Conservation (phyloP, 1,140 invertebrate genomes). For the Dysdera silvatica region DNA sequence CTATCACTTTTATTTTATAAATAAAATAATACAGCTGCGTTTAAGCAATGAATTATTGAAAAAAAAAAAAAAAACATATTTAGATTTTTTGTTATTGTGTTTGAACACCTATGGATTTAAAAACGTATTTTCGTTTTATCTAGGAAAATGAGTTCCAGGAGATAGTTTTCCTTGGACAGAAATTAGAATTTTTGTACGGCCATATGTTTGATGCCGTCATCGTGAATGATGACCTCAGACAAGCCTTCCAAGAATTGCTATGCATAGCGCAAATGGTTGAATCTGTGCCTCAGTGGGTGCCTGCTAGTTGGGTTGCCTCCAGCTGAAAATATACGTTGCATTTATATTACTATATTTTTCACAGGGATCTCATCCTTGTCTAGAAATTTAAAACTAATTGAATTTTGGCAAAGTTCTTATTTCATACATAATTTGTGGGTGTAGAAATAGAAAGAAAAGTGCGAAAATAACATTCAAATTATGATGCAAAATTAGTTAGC, state of each 20-base stretch:
- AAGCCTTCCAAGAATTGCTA: slow-evolving; percentile 78
- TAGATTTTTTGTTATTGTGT: not conserved
- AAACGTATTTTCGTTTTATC: slow-evolving; percentile 25
- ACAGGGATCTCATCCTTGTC: no score
- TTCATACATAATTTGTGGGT: no score
- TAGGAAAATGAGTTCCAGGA: slow-evolving; percentile 89
- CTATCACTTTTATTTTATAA: no score
- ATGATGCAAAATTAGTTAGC: no score
- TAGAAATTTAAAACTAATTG: no score
- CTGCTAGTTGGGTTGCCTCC: slow-evolving; percentile 64
- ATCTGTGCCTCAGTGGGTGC: slow-evolving; percentile 92
- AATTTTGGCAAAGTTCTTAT: no score
- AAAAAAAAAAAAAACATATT: not conserved
- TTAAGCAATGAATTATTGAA: not conserved
- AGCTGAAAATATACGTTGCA: slow-evolving; percentile 26
- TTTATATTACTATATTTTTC: no score
- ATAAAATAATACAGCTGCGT: not conserved
- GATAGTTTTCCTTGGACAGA: slow-evolving; percentile 73
- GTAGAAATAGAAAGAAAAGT: no score
- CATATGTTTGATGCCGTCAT: slow-evolving; percentile 92
- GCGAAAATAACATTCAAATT: no score
- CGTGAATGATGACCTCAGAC: slow-evolving; percentile 78
- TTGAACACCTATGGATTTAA: slow-evolving; percentile 24
- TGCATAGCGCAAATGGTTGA: slow-evolving; percentile 74
- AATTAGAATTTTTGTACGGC: slow-evolving; percentile 88